phyloP scores from a whole-genome alignment of 2,113 vertebrate genomes.

The Arizona elegans region DNA sequence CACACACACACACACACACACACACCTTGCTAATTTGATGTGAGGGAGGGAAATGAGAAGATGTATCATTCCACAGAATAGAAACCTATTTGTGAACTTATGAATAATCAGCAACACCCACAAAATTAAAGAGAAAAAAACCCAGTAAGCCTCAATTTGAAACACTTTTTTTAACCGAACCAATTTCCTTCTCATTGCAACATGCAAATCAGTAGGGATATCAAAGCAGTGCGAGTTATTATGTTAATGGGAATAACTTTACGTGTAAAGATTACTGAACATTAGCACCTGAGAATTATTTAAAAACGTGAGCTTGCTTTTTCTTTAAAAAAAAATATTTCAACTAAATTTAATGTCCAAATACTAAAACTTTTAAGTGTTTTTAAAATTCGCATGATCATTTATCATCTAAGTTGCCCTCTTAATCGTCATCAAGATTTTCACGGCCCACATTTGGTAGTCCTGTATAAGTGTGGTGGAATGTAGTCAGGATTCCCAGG shows the following conservation, averaged over 20 bases:
- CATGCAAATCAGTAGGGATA: neutral
- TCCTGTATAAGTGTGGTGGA: neutral
- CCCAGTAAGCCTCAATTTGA: neutral
- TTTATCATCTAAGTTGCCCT: neutral
- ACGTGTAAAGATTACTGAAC: neutral
- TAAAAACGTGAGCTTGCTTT: neutral
- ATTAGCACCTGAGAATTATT: neutral
- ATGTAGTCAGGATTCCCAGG: neutral
- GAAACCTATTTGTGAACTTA: neutral
- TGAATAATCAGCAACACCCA: neutral
- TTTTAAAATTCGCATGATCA: neutral
- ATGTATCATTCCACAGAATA: neutral
- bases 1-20: neutral
- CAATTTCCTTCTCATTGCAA: neutral
- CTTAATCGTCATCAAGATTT: neutral
- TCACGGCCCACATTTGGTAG: neutral
- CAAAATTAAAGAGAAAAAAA: neutral
- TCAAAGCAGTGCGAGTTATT: neutral
- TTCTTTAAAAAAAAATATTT: neutral
- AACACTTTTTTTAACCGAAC: neutral
- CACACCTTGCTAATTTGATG: neutral
- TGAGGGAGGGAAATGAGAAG: neutral
- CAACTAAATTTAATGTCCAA: constrained; percentile 16
- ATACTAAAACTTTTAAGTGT: neutral
- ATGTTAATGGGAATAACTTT: constrained; percentile 1